A percentile compares a stretch with the other conserved stretches of the same genome.
Evolutionary conservation across 2,797 vertebrate genomes (phyloP).

Genomic region (Arnoldichthys spilopterus): DNA sequence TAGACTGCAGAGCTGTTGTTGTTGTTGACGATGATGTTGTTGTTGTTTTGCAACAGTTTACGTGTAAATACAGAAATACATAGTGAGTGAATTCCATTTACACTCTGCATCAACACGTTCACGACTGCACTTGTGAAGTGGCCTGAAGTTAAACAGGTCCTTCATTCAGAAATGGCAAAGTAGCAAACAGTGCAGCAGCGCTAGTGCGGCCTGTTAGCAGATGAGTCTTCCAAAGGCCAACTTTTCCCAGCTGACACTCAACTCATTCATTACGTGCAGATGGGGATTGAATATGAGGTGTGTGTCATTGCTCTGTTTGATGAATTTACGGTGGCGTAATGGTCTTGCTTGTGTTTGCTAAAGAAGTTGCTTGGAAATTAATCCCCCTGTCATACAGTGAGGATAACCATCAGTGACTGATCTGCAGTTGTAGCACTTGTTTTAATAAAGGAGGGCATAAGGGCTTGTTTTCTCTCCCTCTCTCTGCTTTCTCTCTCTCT

Average conservation of each 20-base stretch:
- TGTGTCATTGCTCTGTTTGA: background rate
- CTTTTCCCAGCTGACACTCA: background rate
- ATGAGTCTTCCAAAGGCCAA: background rate
- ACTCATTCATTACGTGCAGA: too few species aligned
- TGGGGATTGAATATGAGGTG: background rate
- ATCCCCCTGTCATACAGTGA: constrained; percentile 15
- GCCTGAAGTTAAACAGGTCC: too few species aligned
- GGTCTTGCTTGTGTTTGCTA: constrained; percentile 37
- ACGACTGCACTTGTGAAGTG: background rate
- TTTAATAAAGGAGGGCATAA: constrained; percentile 5
- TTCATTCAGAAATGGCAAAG: background rate
- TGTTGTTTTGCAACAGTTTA: background rate
- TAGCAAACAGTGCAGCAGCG: background rate
- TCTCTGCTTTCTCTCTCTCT: background rate
- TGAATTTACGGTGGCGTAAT: constrained; percentile 22
- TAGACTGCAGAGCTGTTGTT: background rate
- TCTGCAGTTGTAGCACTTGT: constrained; percentile 23
- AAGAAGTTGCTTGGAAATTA: constrained; percentile 40
- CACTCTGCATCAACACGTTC: too few species aligned
- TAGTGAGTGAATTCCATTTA: too few species aligned
- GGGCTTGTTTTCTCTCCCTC: background rate
- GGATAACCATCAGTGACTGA: constrained; percentile 7
- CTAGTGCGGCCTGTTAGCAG: constrained; percentile 6
- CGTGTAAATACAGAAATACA: too few species aligned
- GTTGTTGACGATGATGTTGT: too few species aligned